A percentile compares a stretch with the other conserved stretches of the same genome.
These are phyloP conservation scores for Penaeus monodon DNA, from an alignment of 2,888 invertebrate species.

Conservation along the genomic window DNA sequence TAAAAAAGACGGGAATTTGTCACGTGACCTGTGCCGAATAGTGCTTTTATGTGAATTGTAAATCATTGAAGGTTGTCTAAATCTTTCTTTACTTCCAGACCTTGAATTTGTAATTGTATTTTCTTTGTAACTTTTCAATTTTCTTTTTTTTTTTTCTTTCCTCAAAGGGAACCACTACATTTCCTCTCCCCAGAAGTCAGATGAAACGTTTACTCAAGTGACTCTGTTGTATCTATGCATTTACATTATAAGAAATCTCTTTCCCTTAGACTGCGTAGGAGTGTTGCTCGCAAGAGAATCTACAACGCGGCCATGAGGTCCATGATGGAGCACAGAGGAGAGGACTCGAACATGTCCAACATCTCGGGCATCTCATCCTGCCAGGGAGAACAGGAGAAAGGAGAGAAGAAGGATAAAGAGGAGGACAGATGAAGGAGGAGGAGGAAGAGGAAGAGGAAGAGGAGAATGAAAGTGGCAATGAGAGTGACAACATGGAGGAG, in stretches of 20 bases:
- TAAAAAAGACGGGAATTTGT: no score
- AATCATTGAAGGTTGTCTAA: no score
- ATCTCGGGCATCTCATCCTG: constrained; percentile 54
- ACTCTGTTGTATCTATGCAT: neutral
- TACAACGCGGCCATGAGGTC: constrained; percentile 58
- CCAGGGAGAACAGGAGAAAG: constrained; percentile 48
- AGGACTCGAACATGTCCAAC: constrained; percentile 65
- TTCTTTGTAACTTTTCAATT: neutral
- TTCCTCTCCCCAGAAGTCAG: neutral
- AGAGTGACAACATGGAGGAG: constrained; percentile 80
- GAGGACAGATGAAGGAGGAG: constrained; percentile 67
- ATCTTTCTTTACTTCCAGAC: neutral
- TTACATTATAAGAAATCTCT: neutral
- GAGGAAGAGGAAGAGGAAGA: constrained; percentile 65
- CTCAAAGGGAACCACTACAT: neutral
- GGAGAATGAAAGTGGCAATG: constrained; percentile 76
- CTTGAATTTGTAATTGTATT: neutral
- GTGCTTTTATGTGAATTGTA: neutral
- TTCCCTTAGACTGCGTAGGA: constrained; percentile 57
- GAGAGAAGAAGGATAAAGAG: constrained; percentile 71
- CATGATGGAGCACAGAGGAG: constrained; percentile 52
- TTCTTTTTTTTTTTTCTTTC: neutral
- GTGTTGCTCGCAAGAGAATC: constrained; percentile 60
- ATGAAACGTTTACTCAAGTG: neutral
- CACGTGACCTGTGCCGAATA: no score